Percentiles rank a stretch among this genome's conserved stretches.
Conservation (phyloP, 2,113 vertebrate genomes). For the Oceanites oceanicus region DNA sequence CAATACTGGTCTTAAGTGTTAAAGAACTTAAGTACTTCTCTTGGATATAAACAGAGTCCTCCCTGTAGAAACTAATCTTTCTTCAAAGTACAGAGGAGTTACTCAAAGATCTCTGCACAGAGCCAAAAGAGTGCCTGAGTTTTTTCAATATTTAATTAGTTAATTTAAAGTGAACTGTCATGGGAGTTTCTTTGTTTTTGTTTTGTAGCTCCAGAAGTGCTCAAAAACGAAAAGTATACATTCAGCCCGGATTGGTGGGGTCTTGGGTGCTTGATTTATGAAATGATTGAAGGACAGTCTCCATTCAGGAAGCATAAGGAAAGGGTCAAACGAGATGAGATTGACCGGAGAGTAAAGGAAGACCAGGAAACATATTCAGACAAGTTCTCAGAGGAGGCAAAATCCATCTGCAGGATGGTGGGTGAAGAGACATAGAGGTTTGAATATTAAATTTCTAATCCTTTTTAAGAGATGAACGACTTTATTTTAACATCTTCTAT, state of each 20-base stretch:
- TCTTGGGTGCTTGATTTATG: conserved; percentile 90
- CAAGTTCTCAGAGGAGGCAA: conserved; percentile 86
- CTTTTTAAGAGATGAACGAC: background rate
- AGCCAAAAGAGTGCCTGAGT: background rate
- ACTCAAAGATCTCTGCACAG: background rate
- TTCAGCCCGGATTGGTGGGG: conserved; percentile 96
- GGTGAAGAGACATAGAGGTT: conserved; percentile 38
- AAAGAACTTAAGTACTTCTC: background rate
- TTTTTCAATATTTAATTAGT: background rate
- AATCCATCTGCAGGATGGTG: conserved; percentile 91
- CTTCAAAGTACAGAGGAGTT: background rate
- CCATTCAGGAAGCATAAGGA: conserved; percentile 90
- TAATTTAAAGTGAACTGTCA: background rate
- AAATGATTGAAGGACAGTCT: conserved; percentile 92
- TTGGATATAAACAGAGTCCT: background rate
- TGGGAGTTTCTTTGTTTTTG: background rate
- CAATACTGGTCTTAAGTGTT: background rate
- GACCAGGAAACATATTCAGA: conserved; percentile 85
- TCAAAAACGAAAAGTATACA: conserved; percentile 86
- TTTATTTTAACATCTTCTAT: background rate
- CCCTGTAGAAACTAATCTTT: background rate
- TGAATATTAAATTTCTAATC: conserved; percentile 37
- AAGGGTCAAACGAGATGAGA: conserved; percentile 85
- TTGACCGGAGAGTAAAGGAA: conserved; percentile 85
- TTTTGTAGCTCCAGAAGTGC: conserved; percentile 87